phyloP scores from a whole-genome alignment of 1,140 invertebrate genomes.

The Goniozus legneri region DNA sequence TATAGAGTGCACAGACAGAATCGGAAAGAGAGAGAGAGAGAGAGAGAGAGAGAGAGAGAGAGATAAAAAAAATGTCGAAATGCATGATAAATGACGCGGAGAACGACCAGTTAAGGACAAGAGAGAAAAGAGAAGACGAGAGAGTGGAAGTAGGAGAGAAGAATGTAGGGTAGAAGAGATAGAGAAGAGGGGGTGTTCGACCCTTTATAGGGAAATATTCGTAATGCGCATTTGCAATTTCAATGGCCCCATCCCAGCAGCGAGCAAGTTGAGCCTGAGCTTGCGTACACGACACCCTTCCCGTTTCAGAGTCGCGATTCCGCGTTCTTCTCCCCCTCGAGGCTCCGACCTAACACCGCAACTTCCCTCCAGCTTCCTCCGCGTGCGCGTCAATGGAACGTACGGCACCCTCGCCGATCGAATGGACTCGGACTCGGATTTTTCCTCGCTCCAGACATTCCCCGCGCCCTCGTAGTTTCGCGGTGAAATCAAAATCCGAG shows the following conservation, averaged over 20 bases:
- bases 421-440: too few species aligned
- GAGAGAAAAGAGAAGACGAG: not conserved
- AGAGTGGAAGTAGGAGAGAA: conserved; percentile 14
- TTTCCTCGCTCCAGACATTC: not conserved
- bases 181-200: conserved; percentile 16
- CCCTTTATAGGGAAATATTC: conserved; percentile 53
- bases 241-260: conserved; percentile 40
- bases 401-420: too few species aligned
- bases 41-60: conserved; percentile 4
- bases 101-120: not conserved
- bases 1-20: too few species aligned
- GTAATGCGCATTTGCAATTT: conserved; percentile 57
- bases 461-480: too few species aligned
- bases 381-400: too few species aligned
- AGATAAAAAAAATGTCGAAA: too few species aligned
- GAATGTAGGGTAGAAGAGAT: conserved; percentile 27
- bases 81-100: not conserved
- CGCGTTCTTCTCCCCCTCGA: conserved; percentile 9
- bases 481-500: too few species aligned
- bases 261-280: conserved; percentile 28
- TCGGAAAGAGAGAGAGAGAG: conserved; percentile 1
- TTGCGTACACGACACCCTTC: conserved; percentile 13
- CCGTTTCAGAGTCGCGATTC: conserved; percentile 22
- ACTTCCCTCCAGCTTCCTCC: conserved; percentile 4
- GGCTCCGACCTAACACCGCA: conserved; percentile 5